Evolutionary conservation across 2,888 invertebrate genomes (phyloP), one percentile per base, ranked within the genome.

Genomic region (Timandra comae): DNA sequence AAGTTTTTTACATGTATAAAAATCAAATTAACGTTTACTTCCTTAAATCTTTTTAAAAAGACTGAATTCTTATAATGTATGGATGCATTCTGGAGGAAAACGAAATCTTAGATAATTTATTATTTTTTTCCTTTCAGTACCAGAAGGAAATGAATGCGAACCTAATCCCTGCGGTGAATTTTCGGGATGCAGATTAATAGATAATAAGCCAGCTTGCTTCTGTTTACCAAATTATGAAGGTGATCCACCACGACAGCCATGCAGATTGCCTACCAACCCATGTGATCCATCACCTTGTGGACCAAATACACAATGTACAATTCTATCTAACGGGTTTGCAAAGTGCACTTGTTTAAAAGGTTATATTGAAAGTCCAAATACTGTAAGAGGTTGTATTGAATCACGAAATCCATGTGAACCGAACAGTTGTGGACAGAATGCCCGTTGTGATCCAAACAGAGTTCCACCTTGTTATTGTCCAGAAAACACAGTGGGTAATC

Each of bases 251-350:
- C 72, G 87, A 29, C 82, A 88, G 29, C 88, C 89, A 1, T 95
- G 95, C 53, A 86, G 88, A 47, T 64, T 94, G 39, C 93, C 93
- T 10, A 87, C 87, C 38, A 92, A 92, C 61, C 94, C 95, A 3
- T 96, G 96, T 60, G 91, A 92, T 52, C 91, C 94, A 16, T 94
- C 94, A 7, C 93, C 94, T 0, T 96, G 96, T 64, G 96, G 96
- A 7, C 94, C 94, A 5, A 96, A 95, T 56, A 95, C 95, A 1
- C 94, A 94, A 68, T 96, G 96, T 57, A 87, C 92, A 1, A 85
- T 93, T 29, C 76, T 94, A 30, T 81, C 87, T 31, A 94, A 93
- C 50, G 95, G 94, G 31, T 93, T 94, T 63, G 91, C 95, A 0
- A 94, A 95, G 77, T 97, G 97, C 60, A 95, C 94, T 11, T 97